Evolutionary conservation across 2,113 vertebrate genomes (phyloP).

Genomic region (Leptodactylus fuscus): DNA sequence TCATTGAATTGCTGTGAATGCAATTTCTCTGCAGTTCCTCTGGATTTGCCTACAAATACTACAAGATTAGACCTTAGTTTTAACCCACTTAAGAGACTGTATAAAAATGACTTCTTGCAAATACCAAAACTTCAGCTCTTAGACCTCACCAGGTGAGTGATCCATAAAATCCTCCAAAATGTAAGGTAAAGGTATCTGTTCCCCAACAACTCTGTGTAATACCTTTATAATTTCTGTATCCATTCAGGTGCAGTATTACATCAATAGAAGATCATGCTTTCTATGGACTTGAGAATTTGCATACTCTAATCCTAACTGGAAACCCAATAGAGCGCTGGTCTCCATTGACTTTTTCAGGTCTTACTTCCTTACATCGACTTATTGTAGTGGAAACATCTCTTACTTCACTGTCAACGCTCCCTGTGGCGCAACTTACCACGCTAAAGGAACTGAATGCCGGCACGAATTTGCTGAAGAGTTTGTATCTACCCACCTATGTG

Average conservation of each 20-base stretch:
- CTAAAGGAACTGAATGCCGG: slow-evolving; percentile 74
- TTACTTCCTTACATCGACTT: slow-evolving; percentile 70
- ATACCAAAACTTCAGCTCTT: slow-evolving; percentile 70
- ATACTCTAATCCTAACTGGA: slow-evolving; percentile 76
- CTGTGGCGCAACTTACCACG: slow-evolving; percentile 69
- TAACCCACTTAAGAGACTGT: slow-evolving; percentile 68
- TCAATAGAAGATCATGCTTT: slow-evolving; percentile 73
- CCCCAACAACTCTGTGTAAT: background rate
- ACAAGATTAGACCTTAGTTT: slow-evolving; percentile 77
- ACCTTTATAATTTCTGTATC: background rate
- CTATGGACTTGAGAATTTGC: slow-evolving; percentile 68
- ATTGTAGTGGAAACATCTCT: slow-evolving; percentile 71
- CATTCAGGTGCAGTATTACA: slow-evolving; percentile 72
- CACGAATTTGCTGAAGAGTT: slow-evolving; percentile 71
- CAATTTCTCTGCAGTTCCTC: slow-evolving; percentile 66
- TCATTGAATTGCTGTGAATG: slow-evolving; percentile 69
- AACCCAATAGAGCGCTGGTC: slow-evolving; percentile 71
- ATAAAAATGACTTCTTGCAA: slow-evolving; percentile 67
- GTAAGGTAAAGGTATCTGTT: background rate
- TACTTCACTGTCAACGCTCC: slow-evolving; percentile 68
- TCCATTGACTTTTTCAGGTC: slow-evolving; percentile 66
- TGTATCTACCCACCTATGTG: slow-evolving; percentile 74
- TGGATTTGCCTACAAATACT: slow-evolving; percentile 67
- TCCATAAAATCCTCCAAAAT: background rate
- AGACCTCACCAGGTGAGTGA: slow-evolving; percentile 76